Evolutionary conservation across 2,113 vertebrate species (phyloP), one percentile per base, ranked within the genome.

Genomic region (Hepsetus odoe): DNA sequence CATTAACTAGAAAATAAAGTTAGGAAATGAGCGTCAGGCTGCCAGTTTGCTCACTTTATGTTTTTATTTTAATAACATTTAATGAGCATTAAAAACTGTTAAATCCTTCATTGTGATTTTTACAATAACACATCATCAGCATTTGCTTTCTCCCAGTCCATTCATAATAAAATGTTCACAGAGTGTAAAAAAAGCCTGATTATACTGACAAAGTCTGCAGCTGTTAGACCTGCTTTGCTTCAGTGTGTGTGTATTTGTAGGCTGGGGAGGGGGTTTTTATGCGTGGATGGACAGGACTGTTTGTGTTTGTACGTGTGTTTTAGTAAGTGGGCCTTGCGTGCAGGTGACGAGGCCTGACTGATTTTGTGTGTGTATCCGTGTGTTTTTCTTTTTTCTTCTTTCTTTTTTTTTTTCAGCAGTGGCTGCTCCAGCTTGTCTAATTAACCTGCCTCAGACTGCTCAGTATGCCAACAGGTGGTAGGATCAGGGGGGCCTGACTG

Each of bases 391-490:
- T 51, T 66, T 35, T 42, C 62, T 28, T 58, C 55, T 53, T n/a
- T n/a, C n/a, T 79, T 51, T 66, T 35, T 42, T 53, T 28, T 58
- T 44, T 53, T 65, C 62, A 16, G 24, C 20, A 22, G 58, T 2
- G 33, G 12, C 35, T 38, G 81, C 18, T 74, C 38, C 71, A 30
- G 80, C 53, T 77, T 81, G 49, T 84, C 86, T 91, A 87, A 93
- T 92, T 90, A 91, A 83, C 82, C 14, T 61, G 75, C 85, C 81
- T 87, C 87, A 85, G 86, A 88, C 73, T 72, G 82, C 85, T 81
- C 86, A 62, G 82, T 77, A 76, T 83, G 87, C 83, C 86, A 90
- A 90, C 91, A 91, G 90, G 90, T 91, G 90, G 88, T 84, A 75
- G n/a, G 77, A 85, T 83, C 85, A 88, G 64, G 78, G 85, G 79